phyloP scores from a whole-genome alignment of 2,797 vertebrate genomes.

The Simalia tracyae region DNA sequence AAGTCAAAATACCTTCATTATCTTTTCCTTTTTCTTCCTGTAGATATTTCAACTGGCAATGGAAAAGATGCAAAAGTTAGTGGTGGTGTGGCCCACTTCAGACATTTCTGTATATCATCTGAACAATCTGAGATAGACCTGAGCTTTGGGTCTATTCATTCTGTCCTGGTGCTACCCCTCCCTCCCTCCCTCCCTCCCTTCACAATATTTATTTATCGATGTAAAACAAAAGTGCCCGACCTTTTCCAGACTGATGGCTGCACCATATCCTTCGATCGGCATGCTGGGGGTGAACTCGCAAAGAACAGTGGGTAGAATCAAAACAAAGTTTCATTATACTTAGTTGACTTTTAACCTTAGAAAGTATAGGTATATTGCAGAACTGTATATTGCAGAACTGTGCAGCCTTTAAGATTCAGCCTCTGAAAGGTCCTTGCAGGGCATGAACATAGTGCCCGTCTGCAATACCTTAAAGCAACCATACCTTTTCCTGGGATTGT shows the following conservation, averaged over 20 bases:
- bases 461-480: not conserved
- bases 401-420: not conserved
- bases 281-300: not conserved
- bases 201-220: not conserved
- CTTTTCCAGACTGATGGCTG: not conserved
- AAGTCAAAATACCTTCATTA: constrained; percentile 15
- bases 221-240: not conserved
- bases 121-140: not conserved
- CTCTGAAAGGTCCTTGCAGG: not conserved
- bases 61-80: not conserved
- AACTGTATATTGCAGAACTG: not conserved
- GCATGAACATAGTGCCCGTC: not conserved
- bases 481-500: not conserved
- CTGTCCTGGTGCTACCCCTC: not conserved
- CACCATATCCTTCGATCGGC: not conserved
- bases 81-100: not conserved
- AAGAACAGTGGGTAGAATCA: not conserved
- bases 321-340: not conserved
- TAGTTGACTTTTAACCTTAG: not conserved
- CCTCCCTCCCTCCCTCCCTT: not conserved
- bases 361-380: not conserved
- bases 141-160: not conserved
- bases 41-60: not conserved
- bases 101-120: not conserved
- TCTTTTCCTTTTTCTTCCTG: not conserved